Base-by-base conservation (phyloP, 2,797 vertebrate species). In the Ambastaia sidthimunki region DNA sequence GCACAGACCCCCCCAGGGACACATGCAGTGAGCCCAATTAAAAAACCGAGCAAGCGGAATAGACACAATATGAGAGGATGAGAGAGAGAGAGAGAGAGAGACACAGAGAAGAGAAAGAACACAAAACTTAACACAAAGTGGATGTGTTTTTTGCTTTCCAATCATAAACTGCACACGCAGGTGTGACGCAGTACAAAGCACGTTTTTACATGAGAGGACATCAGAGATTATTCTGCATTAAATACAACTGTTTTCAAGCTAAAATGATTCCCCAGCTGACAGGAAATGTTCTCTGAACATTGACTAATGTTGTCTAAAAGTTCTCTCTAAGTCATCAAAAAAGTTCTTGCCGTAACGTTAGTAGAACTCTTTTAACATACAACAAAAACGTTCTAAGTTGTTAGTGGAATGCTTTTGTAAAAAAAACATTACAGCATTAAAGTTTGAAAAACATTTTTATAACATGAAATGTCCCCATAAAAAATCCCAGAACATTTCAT, bases 11-110 rank as follows among this genome's bases (percentile, higher is more conserved):
- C 68, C 55, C 48, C 18, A 23, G 59, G 48, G 77, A 23, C 25
- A 15, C 37, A 63, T 11, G 12, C 80, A 80, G 87, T 86, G 88
- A 90, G 88, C 37, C 76, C 77, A 80, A 83, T 80, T 83, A 76
- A 76, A 75, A 77, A 81, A 37, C 44, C 1, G 16, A 67, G 74
- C 31, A 66, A 76, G 31, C 37, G 3, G 25, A 54, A 16, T 28
- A 55, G 31, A 57, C 13, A 5, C 7, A 4, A 15, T 55, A 6
- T 13, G n/a, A n/a, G 11, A 59, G 37, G 15, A 15, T 65, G 2
- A 65, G 50, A 71, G 21, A 70, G 34, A 9, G 25, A 77, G 19
- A 37, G 31, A n/a, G 34, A 41, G 21, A 5, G 11, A 71, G 47
- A 74, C 19, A 21, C 34, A 41, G 23, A 15, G 10, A 60, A 34